phyloP scores from a whole-genome alignment of 2,888 invertebrate genomes.

The Epirrita christyi region DNA sequence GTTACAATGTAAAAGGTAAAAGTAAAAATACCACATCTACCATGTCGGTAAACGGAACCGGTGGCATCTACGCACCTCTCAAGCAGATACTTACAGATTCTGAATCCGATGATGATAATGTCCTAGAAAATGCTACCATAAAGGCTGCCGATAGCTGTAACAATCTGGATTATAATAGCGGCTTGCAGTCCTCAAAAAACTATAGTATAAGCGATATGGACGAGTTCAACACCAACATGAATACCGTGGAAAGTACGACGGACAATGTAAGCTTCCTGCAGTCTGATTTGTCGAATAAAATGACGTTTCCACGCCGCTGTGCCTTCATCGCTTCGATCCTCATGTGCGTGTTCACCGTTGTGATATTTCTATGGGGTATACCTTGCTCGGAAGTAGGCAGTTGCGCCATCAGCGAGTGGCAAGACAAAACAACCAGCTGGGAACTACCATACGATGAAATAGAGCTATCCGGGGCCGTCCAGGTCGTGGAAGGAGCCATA shows the following conservation, averaged over 20 bases:
- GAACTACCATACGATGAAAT: conserved; percentile 88
- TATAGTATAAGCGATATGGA: conserved; percentile 78
- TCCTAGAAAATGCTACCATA: conserved; percentile 66
- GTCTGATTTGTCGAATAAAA: conserved; percentile 79
- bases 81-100: conserved; percentile 92
- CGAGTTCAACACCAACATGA: conserved; percentile 74
- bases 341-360: conserved; percentile 88
- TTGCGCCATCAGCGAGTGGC: conserved; percentile 85
- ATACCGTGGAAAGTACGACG: conserved; percentile 78
- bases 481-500: conserved; percentile 87
- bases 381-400: conserved; percentile 90
- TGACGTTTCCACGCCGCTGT: conserved; percentile 88
- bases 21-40: conserved; percentile 26
- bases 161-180: conserved; percentile 76
- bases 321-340: conserved; percentile 89
- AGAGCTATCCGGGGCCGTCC: conserved; percentile 88
- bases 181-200: conserved; percentile 73
- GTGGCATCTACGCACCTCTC: conserved; percentile 88
- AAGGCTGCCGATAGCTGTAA: conserved; percentile 70
- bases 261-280: conserved; percentile 80
- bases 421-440: conserved; percentile 87
- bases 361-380: conserved; percentile 90
- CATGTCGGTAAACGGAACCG: conserved; percentile 78
- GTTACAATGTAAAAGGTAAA: conserved; percentile 26
- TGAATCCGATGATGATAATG: conserved; percentile 89